Evolutionary conservation across 2,888 invertebrate genomes (phyloP), one percentile per base, ranked within the genome.

Genomic region (Calameuta idolon): DNA sequence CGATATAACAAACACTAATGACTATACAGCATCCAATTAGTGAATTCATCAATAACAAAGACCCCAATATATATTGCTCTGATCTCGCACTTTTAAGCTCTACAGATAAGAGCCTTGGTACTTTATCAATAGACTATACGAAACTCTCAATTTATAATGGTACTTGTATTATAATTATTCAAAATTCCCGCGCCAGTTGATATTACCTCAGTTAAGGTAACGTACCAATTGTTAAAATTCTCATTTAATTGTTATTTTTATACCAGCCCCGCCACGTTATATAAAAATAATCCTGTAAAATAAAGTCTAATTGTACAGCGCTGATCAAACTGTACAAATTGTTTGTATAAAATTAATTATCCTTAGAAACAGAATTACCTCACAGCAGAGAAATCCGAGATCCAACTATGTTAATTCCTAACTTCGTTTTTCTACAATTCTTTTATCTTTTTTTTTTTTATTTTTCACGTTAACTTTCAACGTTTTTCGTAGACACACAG

Each of bases 401-500:
- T 55, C 23, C 55, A 55, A 55, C 55, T 55, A 55, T 55, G 55
- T 55, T 55, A 55, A 55, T 55, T 55, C 9, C 23, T 55, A 55
- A 23, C 23, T 55, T 5, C 23, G 23, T 9, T 55, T 55, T 23
- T 55, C 23, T 55, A 55, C 55, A 23, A 55, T 55, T 23, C 55
- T 15, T 31, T 31, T 31, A 31, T 31, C 23, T 23, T 55, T 23
- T 55, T 2, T 55, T 35, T 35, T 11, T 12, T 4, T 33, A 33
- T 3, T 37, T 37, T 55, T 23, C 55, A 23, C 23, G 5, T 55
- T 55, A 55, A 55, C 55, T 55, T 23, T 55, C 23, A 55, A 55
- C 23, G 55, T 34, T 31, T 71, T 33, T 15, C 71, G 71, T 31
- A 31, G 12, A 71, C 80, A 79, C 69, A 78, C 83, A 78, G 79